Conservation (phyloP, 2,888 invertebrate species). For the Tridacna gigas region DNA sequence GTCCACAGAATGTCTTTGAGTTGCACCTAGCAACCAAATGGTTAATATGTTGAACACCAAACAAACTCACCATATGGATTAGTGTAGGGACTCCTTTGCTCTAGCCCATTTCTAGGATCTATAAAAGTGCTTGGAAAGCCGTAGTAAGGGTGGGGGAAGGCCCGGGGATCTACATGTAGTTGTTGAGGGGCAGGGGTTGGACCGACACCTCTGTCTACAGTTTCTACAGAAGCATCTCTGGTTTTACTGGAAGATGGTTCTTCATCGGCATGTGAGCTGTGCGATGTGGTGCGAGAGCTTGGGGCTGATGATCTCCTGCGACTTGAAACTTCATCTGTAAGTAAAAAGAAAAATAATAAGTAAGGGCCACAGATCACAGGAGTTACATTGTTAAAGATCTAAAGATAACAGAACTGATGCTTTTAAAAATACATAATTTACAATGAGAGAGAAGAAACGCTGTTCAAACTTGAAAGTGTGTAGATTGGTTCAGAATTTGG, state of each 20-base stretch:
- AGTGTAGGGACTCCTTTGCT: conserved; percentile 72
- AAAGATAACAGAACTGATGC: too few relatives aligned
- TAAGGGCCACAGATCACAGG: too few relatives aligned
- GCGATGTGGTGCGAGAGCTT: conserved; percentile 75
- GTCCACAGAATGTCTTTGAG: too few relatives aligned
- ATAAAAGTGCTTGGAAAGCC: conserved; percentile 65
- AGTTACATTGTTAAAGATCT: too few relatives aligned
- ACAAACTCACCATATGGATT: conserved; percentile 51
- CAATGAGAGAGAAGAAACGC: too few relatives aligned
- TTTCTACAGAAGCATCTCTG: conserved; percentile 77
- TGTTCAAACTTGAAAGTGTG: too few relatives aligned
- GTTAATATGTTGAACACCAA: neutral
- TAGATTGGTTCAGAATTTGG: too few relatives aligned
- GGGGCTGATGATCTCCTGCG: conserved; percentile 47
- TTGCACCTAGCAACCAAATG: too few relatives aligned
- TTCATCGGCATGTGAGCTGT: conserved; percentile 78
- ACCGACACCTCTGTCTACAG: conserved; percentile 83
- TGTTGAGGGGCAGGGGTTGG: conserved; percentile 81
- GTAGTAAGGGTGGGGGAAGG: conserved; percentile 61
- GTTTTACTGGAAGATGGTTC: conserved; percentile 72
- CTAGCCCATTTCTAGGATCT: conserved; percentile 76
- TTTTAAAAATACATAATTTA: too few relatives aligned
- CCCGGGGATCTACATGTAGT: conserved; percentile 72
- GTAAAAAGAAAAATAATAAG: neutral
- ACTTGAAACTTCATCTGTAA: conserved; percentile 60